Percentiles rank a stretch among this genome's conserved stretches.
Conservation (phyloP, 2,113 vertebrate species). For the Rhinoptilus africanus region DNA sequence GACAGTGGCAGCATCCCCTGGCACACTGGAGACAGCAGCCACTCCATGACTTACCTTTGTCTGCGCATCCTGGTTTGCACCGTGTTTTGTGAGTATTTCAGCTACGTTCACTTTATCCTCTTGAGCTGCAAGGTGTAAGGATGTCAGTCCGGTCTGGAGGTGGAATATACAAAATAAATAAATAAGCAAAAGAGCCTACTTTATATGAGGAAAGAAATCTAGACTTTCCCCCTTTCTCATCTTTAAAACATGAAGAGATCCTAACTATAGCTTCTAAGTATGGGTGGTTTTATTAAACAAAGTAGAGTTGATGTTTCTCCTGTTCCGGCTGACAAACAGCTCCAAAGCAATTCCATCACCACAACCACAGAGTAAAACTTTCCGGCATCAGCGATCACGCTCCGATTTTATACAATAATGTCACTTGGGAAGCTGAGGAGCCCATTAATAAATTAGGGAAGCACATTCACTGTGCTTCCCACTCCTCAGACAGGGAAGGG, state of each 20-base stretch:
- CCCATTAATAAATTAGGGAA: background rate
- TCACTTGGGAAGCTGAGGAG: background rate
- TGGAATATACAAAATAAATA: background rate
- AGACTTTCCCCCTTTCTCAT: background rate
- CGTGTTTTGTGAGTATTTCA: conserved; percentile 83
- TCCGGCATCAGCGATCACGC: background rate
- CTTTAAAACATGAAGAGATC: background rate
- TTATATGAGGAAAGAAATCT: background rate
- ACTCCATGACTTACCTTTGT: conserved; percentile 82
- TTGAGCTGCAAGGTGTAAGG: conserved; percentile 94
- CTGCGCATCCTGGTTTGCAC: conserved; percentile 88
- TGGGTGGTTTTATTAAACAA: background rate
- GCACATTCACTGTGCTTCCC: background rate
- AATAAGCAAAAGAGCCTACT: background rate
- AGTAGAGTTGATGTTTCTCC: background rate
- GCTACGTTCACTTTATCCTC: conserved; percentile 92
- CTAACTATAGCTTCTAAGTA: background rate
- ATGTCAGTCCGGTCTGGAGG: conserved; percentile 89
- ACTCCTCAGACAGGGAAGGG: background rate
- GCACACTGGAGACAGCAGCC: background rate
- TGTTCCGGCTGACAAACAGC: background rate
- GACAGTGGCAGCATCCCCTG: background rate
- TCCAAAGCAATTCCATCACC: background rate
- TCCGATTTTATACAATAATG: background rate
- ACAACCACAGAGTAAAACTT: background rate